phyloP scores from a whole-genome alignment of 2,797 vertebrate genomes.

The Crypturellus tataupa region DNA sequence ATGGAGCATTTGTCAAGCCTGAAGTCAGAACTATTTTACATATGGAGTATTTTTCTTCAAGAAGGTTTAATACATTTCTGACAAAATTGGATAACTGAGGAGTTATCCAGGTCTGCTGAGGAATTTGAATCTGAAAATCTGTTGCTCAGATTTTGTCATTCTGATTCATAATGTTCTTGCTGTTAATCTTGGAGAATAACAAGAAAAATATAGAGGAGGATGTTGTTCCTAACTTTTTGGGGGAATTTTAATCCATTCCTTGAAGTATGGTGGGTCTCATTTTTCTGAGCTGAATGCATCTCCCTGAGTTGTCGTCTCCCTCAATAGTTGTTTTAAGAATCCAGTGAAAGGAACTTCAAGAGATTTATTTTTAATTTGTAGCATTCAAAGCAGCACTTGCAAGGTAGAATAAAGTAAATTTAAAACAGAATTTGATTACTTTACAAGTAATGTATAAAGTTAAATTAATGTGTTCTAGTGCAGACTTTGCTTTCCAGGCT shows the following conservation, averaged over 20 bases:
- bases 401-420: background rate
- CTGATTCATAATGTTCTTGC: background rate
- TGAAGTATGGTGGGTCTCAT: background rate
- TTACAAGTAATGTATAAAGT: background rate
- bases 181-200: no score
- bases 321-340: background rate
- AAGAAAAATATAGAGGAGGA: background rate
- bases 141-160: background rate
- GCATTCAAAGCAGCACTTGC: background rate
- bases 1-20: background rate
- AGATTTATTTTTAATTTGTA: background rate
- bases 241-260: background rate
- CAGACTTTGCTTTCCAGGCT: background rate
- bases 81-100: background rate
- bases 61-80: background rate
- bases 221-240: background rate
- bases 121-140: background rate
- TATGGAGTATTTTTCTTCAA: fast-evolving
- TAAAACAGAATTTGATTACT: background rate
- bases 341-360: background rate
- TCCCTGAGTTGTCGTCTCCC: background rate
- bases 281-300: background rate
- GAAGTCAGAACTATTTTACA: background rate
- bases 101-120: background rate
- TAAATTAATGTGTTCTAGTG: background rate